Conservation (phyloP, 2,113 vertebrate species). For the Riparia riparia region DNA sequence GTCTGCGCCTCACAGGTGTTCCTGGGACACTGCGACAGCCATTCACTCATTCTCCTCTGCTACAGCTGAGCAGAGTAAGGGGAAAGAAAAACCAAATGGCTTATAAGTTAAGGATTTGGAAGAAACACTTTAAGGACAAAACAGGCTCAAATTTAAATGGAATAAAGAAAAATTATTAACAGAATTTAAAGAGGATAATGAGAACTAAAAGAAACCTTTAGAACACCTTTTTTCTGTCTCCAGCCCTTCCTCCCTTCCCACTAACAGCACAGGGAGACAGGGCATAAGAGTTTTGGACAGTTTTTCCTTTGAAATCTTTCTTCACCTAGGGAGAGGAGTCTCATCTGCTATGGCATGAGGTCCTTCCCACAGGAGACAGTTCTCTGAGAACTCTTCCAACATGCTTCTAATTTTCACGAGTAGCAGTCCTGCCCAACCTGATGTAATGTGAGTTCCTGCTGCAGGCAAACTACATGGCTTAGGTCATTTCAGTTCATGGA, state of each 20-base stretch:
- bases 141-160: neutral
- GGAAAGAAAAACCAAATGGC: neutral
- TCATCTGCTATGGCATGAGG: neutral
- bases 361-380: neutral
- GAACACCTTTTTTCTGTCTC: neutral
- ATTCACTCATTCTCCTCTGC: neutral
- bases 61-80: neutral
- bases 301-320: neutral
- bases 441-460: neutral
- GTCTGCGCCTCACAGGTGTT: too few relatives aligned
- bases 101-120: neutral
- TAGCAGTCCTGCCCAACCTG: rapidly evolving
- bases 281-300: neutral
- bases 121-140: neutral
- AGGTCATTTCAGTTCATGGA: neutral
- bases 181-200: neutral
- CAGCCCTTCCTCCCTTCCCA: neutral
- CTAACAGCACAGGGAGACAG: neutral
- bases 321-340: neutral
- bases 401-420: neutral
- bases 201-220: neutral
- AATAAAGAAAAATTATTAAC: neutral
- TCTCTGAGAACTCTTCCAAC: neutral
- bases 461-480: rapidly evolving
- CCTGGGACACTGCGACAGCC: too few relatives aligned